A percentile compares a stretch with the other conserved stretches of the same genome.
These are phyloP conservation scores for Augochlorella aurata DNA, from an alignment of 2,888 invertebrate genomes.

Conservation along the genomic window DNA sequence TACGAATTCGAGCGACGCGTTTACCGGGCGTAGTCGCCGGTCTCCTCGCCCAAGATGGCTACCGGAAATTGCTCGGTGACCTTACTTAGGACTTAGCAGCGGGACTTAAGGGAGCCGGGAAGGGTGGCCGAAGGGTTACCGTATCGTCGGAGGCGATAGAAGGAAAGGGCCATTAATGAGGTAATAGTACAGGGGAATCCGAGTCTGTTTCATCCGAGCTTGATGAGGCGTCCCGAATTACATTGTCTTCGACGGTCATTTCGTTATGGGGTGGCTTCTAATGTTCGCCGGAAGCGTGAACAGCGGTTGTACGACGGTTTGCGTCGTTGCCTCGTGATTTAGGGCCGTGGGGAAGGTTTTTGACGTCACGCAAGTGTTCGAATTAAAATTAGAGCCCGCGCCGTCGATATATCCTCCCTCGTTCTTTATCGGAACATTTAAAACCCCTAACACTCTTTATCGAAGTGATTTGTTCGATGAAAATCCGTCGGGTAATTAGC, in stretches of 20 bases:
- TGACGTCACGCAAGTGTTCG: background rate
- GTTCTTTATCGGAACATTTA: background rate
- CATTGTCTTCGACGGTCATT: constrained; percentile 85
- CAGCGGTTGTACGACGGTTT: constrained; percentile 30
- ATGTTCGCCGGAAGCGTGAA: constrained; percentile 44
- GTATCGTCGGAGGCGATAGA: constrained; percentile 56
- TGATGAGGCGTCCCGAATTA: constrained; percentile 80
- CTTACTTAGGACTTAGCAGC: constrained; percentile 76
- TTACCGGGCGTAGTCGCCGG: constrained; percentile 54
- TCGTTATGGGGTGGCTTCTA: constrained; percentile 57
- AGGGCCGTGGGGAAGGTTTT: constrained; percentile 2
- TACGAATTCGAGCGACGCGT: constrained; percentile 54
- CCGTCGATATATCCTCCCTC: background rate
- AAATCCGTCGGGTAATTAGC: background rate
- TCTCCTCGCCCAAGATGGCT: constrained; percentile 75
- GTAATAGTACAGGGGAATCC: constrained; percentile 74
- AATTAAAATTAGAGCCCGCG: background rate
- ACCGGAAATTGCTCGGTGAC: constrained; percentile 81
- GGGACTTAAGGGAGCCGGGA: constrained; percentile 57
- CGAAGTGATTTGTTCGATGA: background rate
- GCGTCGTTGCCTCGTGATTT: constrained; percentile 28
- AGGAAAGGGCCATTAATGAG: constrained; percentile 77
- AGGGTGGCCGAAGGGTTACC: constrained; percentile 66
- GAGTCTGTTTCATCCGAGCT: constrained; percentile 74
- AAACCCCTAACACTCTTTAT: background rate